Base-by-base conservation (phyloP, 64 coral and sea anemone species). In the Stichodactyla helianthus region DNA sequence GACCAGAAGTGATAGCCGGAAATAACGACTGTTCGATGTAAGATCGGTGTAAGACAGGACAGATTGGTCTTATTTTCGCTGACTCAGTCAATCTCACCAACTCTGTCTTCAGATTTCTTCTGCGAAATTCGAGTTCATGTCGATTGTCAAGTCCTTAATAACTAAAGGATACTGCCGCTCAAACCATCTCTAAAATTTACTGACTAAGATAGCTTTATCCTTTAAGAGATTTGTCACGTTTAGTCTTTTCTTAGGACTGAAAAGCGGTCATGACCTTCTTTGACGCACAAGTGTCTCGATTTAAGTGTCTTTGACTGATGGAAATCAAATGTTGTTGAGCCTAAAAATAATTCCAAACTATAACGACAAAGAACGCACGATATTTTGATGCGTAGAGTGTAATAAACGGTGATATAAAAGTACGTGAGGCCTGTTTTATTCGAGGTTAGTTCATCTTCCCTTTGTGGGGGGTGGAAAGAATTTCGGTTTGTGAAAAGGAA, bases 201-300 rank as follows among this genome's bases (percentile, higher is more conserved):
- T 9, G 11, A 11, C 50, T 52, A 54, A 81, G 78, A 81, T 1
- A 81, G 50, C 78, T 19, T 81, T 81, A 52, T 52, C 50, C 20
- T 22, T 5, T 81, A 81, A 81, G 78, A 81, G 35, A 19, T 52
- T 52, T 81, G 78, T 51, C 12, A 0, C 23, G 68, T 81, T 81
- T 54, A 10, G 16, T 51, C 44, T 81, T 54, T 81, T 81, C 78
- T 54, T 81, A 17, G 15, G 10, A 15, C 6, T 81, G 78, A 81
- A 51, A 52, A 52, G 78, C 78, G 16, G 78, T 81, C 78, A 53
- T 81, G 78, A 81, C 78, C 78, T 81, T 81, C 78, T 54, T 81
- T 54, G 78, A 20, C 78, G 78, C 26, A 81, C 35, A 54, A 81
- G 78, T 51, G 52, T 14, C 31, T 51, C 7, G n/a, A 5, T 54